These are phyloP conservation scores for Cotesia chilonis DNA, from an alignment of 1,140 invertebrate genomes.

Conservation along the genomic window DNA sequence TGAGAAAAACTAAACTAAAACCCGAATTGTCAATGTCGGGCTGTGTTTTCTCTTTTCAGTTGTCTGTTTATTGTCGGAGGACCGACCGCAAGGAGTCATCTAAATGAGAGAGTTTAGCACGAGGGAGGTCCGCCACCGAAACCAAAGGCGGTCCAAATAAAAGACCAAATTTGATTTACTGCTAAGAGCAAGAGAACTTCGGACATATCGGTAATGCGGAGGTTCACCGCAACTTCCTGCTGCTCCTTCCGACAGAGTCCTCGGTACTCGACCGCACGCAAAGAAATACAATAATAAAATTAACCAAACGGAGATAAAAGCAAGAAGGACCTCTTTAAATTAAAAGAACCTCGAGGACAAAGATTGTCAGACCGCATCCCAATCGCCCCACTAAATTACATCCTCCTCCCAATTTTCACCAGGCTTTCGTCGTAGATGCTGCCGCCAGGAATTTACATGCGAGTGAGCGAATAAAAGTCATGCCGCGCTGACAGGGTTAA, in stretches of 20 bases:
- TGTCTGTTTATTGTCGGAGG: too few relatives aligned
- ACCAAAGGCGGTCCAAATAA: slow-evolving; percentile 12
- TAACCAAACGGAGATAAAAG: background rate
- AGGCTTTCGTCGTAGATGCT: slow-evolving; percentile 38
- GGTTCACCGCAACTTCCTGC: slow-evolving; percentile 27
- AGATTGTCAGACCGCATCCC: slow-evolving; percentile 27
- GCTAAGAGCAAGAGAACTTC: background rate
- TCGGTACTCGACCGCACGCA: background rate
- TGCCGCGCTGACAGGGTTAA: too few relatives aligned
- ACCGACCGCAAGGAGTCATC: slow-evolving; percentile 28
- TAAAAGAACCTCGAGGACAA: slow-evolving; percentile 13
- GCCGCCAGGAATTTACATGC: slow-evolving; percentile 20
- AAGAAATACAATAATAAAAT: background rate
- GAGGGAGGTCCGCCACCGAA: slow-evolving; percentile 24
- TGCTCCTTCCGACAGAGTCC: too few relatives aligned
- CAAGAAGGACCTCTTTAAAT: background rate
- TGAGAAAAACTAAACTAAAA: background rate
- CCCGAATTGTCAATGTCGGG: too few relatives aligned
- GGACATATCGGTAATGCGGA: slow-evolving; percentile 7
- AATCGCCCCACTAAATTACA: slow-evolving; percentile 48
- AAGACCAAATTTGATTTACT: slow-evolving; percentile 34
- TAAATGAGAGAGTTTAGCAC: background rate
- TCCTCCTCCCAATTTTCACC: slow-evolving; percentile 44
- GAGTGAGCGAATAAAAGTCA: too few relatives aligned
- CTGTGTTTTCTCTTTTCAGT: too few relatives aligned